Base-by-base conservation (phyloP, 2,797 vertebrate genomes). In the Eulemur albifrons region DNA sequence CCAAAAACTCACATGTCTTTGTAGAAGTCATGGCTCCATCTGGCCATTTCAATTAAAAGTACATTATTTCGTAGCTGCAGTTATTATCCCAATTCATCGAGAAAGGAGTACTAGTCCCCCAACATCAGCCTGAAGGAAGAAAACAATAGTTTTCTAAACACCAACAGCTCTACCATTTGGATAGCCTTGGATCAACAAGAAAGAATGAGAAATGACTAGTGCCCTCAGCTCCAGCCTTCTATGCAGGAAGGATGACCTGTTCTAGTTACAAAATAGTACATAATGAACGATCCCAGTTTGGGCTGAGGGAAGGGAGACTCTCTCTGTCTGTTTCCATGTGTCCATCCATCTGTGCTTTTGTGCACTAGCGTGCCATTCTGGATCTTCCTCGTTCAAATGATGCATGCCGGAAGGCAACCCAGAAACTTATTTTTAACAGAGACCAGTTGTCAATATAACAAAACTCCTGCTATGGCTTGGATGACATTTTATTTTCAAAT, bases 401-500 rank as follows among this genome's bases (percentile, higher is more conserved):
- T 63, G 4, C 48, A 61, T 17, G 6, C 75, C 38, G 43, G 54
- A 93, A 90, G 70, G 73, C 57, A 88, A 38, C n/a, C 38, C n/a
- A 61, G 77, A 69, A 63, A 57, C 45, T 76, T 86, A 50, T 32
- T 94, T 95, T 89, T 73, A 63, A 77, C 8, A 89, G 69, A 83
- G 48, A 69, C 23, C 50, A 75, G 7, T 50, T 67, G 54, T 45
- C 11, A 21, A 38, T 20, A 18, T 77, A 79, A 75, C 45, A 52
- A 86, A 94, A 72, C 52, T 76, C 35, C 59, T 52, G n/a, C 38
- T 88, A 15, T 76, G 43, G 25, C 6, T 87, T 86, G 45, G 45
- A 45, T 70, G 76, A 75, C 48, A 83, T 43, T 43, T 70, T 70
- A 83, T 89, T 96, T 96, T 96, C 79, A 83, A 95, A 93, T 94